These are phyloP conservation scores for Daboia siamensis DNA, from an alignment of 2,113 vertebrate species.

Conservation along the genomic window DNA sequence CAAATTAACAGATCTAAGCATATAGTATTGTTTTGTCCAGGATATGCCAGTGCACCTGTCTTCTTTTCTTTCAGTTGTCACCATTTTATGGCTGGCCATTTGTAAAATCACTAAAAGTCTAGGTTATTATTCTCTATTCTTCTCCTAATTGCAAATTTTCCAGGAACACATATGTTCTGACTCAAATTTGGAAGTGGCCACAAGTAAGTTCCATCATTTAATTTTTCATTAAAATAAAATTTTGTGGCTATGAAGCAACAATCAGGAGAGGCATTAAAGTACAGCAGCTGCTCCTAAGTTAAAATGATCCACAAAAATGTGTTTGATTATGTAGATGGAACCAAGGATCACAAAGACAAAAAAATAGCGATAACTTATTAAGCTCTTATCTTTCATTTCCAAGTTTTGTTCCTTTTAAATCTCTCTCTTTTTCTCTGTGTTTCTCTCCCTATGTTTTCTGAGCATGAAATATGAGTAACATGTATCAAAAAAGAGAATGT, in stretches of 20 bases:
- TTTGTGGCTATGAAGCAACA: neutral
- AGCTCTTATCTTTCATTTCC: neutral
- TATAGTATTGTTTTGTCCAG: neutral
- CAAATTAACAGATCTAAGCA: neutral
- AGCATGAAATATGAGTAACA: neutral
- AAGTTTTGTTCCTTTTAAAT: neutral
- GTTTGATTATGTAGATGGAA: neutral
- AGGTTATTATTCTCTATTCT: fast-evolving
- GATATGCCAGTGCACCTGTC: neutral
- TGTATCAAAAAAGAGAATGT: neutral
- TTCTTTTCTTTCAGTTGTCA: neutral
- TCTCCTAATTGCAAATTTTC: neutral
- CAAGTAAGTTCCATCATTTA: neutral
- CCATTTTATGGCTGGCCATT: neutral
- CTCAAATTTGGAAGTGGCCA: neutral
- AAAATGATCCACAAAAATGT: neutral
- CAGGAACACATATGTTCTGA: fast-evolving
- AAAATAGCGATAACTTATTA: neutral
- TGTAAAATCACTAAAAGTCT: neutral
- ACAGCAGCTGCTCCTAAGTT: neutral
- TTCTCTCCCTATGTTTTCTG: neutral
- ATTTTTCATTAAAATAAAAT: slow-evolving; percentile 12
- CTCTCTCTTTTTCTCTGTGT: neutral
- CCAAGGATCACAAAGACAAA: neutral
- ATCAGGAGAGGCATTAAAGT: neutral